These are phyloP conservation scores for Acanthoscelides obtectus DNA, from an alignment of 2,888 invertebrate genomes.

Conservation along the genomic window DNA sequence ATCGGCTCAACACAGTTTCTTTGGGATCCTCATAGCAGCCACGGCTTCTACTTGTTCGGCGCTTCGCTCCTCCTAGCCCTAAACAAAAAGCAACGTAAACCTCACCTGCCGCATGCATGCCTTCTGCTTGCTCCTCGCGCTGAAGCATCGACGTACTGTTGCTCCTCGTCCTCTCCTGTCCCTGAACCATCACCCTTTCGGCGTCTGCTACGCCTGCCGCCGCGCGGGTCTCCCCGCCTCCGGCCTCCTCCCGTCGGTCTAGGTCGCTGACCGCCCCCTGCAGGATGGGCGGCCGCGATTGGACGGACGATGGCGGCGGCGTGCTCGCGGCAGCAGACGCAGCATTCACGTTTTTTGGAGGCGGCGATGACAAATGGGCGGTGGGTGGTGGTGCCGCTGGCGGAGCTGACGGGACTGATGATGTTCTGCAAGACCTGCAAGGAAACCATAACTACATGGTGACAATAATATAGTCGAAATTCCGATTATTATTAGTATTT, in stretches of 20 bases:
- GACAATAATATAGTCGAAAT: no score
- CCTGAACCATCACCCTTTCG: not conserved
- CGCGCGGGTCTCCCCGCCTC: conserved; percentile 34
- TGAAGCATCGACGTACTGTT: not conserved
- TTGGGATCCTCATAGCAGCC: no score
- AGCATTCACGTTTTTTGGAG: conserved; percentile 71
- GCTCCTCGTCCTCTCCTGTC: not conserved
- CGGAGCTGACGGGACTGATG: not conserved
- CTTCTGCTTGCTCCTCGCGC: not conserved
- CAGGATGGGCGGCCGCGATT: not conserved
- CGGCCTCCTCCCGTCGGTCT: not conserved
- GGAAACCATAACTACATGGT: no score
- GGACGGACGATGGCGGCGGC: conserved; percentile 18
- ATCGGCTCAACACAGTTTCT: no score
- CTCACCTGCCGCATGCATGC: not conserved
- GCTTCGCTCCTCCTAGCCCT: no score
- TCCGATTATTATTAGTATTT: no score
- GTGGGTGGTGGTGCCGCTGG: not conserved
- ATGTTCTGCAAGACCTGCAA: no score
- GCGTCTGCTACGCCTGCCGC: conserved; percentile 41
- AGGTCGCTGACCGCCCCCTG: not conserved
- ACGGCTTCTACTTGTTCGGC: no score
- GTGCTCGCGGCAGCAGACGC: conserved; percentile 63
- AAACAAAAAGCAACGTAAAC: not conserved
- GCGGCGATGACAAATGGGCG: conserved; percentile 14